Evolutionary conservation across 2,888 invertebrate species (phyloP), one percentile per base, ranked within the genome.

Genomic region (Julus scandinavius): DNA sequence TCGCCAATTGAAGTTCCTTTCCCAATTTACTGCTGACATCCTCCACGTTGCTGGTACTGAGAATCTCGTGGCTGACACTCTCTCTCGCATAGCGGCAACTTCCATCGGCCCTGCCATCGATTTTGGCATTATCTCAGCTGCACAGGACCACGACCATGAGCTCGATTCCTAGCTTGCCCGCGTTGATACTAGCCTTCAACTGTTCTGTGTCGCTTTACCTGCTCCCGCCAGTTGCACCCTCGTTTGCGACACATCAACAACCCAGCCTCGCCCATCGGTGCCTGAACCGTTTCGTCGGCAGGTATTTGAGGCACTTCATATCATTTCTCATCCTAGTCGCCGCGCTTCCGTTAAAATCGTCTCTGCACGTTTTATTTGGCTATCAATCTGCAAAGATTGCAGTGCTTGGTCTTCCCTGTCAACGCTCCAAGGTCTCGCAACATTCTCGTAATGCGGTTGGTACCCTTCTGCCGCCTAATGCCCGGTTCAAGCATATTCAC

Each of bases 401-500:
- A 41, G 2, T 13, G n/a, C 84, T 13, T 83, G 84, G 15, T 13
- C 84, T 83, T 13, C n/a, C 38, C 6, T 80, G 80, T 6, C 80
- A 80, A 29, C 29, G 80, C 80, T 80, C 6, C 4, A 80, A 80
- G 29, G 6, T 20, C 6, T 20, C 80, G 2, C 80, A 6, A 2
- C 80, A 80, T 80, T 20, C 2, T 6, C 80, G 80, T 6, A 80
- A 6, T 20, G 20, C 80, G 11, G 38, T 87, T 2, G 87, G 45
- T 17, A 9, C 9, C 29, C 5, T 88, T 2, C 50, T 72, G 2
- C n/a, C 38, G 2, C 88, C 88, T 17, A 20, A 38, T 88, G 29
- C 45, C 1, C 49, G 15, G 13, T 88, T 88, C 87, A 50, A 87
- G 38, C 88, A 88, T 88, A 29, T 88, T 1, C 88, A 88, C 87